Evolutionary conservation across 2,888 invertebrate species (phyloP), one percentile per base, ranked within the genome.

Genomic region (Oscheius onirici): DNA sequence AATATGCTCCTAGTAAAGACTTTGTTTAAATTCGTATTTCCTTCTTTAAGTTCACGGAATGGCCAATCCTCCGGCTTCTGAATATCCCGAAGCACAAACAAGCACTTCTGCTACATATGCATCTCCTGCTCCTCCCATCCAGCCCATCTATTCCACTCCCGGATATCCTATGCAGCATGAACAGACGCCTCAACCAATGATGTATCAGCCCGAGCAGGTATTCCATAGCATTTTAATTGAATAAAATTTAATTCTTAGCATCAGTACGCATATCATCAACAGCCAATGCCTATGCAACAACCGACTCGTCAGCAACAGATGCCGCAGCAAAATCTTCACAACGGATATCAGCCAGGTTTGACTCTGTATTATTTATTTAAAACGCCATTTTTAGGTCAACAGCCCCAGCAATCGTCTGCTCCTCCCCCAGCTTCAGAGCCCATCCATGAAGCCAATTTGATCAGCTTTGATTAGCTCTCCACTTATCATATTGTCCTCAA

Each of bases 1-100:
- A 51, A 63, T 68, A 69, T 20, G 44, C 63, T 43, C 72, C 72
- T 46, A 71, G 69, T 55, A 20, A 20, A 22, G 15, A n/a, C 20
- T 17, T 46, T 63, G 24, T 26, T 24, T 60, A 15, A n/a, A 40
- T 58, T 58, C 34, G 10, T 40, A 3, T 51, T 51, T 51, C 6
- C 3, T 5, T 24, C 52, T 34, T 34, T 34, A 10, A 52, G 24
- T 11, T 5, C 24, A 24, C 11, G 46, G 10, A 43, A 8, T 13
- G 8, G 13, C 43, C 13, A 43, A 3, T 46, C n/a, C n/a, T 17
- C 46, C 46, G 3, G 46, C 46, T 10, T 46, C 34, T 34, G 5
- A 34, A 34, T 34, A 46, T 46, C 20, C 13, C 20, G 11, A 15
- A 5, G 46, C 13, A 3, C 46, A 46, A 11, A 46, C 8, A 10